Base-by-base conservation (phyloP, 2,888 invertebrate genomes). In the Orchesellides sinensis region DNA sequence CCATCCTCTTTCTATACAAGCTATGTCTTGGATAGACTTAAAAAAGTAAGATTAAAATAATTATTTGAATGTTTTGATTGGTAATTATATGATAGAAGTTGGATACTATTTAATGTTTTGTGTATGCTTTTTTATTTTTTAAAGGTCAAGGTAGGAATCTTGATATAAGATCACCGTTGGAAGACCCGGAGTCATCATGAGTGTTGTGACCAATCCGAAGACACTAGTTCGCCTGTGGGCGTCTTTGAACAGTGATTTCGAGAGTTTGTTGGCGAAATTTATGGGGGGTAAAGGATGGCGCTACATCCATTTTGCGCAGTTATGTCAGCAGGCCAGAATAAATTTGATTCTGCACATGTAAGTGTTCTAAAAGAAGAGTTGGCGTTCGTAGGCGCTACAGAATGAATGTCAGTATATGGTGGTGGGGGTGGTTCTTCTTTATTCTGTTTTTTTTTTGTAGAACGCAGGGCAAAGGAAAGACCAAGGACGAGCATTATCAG, bases 391-490 rank as follows among this genome's bases (percentile, higher is more conserved):
- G 32, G 32, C 5, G 10, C 32, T 32, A 32, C 10, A 32, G 10
- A 32, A 6, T 32, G 32, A 10, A n/a, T 32, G 32, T 32, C 32
- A 32, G 32, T 10, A 32, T 32, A 32, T n/a, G n/a, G 19, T 17
- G 19, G 23, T 2, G 19, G n/a, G 23, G 6, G 14, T 14, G 40
- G 45, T 59, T 5, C 2, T 47, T 32, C 23, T 27, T 21, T 66
- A 56, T 12, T 56, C 40, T 56, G 56, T 59, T n/a, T 17, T n/a
- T 32, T 4, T 12, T 25, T 40, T 59, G 14, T 27, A 84, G 84
- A 1, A 83, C 86, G 0, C 63, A 82, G 19, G 86, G 85, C n/a
- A 77, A 78, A 10, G 86, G 86, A 27, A 86, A 85, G 25, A 52
- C 65, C 5, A 65, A 68, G 21, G 83, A 84, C 12, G 86, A 84